Percentiles rank a stretch among this genome's conserved stretches.
phyloP scores from a whole-genome alignment of 2,113 vertebrate species.

The Sander lucioperca region DNA sequence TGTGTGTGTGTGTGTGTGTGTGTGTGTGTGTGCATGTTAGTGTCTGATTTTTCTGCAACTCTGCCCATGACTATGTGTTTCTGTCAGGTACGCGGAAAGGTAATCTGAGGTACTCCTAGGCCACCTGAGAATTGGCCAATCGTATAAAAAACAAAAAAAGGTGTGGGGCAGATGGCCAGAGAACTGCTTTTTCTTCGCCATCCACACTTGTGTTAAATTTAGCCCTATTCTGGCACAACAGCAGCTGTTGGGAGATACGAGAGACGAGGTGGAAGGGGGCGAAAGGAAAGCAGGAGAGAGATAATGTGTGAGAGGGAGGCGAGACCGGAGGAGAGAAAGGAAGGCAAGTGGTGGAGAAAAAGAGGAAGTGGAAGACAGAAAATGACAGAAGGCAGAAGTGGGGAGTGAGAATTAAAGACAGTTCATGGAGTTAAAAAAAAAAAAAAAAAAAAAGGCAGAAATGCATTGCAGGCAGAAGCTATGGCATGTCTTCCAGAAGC shows the following conservation, averaged over 20 bases:
- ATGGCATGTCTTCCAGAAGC: constrained; percentile 18
- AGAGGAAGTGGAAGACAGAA: constrained; percentile 18
- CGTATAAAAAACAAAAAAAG: constrained; percentile 21
- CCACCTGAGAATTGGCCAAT: constrained; percentile 43
- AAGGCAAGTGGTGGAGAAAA: constrained; percentile 15
- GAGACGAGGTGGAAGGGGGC: constrained; percentile 44
- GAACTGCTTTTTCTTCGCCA: constrained; percentile 54
- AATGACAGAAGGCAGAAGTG: background rate
- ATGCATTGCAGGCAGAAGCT: constrained; percentile 11
- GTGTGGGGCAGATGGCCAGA: constrained; percentile 68
- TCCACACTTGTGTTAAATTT: constrained; percentile 77
- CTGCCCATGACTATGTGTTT: background rate
- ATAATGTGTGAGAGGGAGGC: constrained; percentile 22
- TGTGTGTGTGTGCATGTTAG: background rate
- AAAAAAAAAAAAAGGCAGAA: constrained; percentile 6
- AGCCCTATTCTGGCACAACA: constrained; percentile 66
- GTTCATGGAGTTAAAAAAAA: constrained; percentile 8
- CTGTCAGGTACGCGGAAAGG: constrained; percentile 21
- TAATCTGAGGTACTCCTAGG: constrained; percentile 45
- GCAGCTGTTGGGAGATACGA: constrained; percentile 74
- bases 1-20: background rate
- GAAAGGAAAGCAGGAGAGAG: constrained; percentile 32
- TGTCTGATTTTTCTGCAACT: constrained; percentile 12
- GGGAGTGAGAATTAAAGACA: constrained; percentile 29
- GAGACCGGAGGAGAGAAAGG: constrained; percentile 4